Evolutionary conservation across 2,113 vertebrate genomes (phyloP).

Genomic region (Vireo altiloquus): DNA sequence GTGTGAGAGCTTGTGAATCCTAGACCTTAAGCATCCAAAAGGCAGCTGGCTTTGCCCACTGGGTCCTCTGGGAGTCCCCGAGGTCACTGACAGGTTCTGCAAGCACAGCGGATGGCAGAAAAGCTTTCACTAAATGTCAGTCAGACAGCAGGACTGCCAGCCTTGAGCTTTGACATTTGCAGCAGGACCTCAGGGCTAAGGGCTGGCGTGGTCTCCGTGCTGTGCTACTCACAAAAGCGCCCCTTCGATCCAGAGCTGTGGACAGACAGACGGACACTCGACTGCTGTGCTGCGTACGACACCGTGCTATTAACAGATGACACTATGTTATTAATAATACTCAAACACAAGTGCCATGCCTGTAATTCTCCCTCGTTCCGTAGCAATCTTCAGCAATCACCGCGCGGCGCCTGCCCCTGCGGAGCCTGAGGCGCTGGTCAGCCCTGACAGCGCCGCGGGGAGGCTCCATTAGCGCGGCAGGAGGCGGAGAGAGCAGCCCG

Average conservation of each 20-base stretch:
- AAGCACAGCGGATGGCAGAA: not conserved
- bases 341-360: not conserved
- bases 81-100: not conserved
- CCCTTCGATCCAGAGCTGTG: not conserved
- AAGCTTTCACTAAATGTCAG: not conserved
- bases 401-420: not conserved
- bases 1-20: no score
- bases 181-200: not conserved
- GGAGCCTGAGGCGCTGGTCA: not conserved
- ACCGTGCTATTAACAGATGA: not conserved
- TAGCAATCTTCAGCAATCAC: not conserved
- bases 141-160: not conserved
- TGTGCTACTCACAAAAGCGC: not conserved
- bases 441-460: not conserved
- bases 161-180: not conserved
- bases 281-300: not conserved
- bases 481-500: not conserved
- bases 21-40: not conserved
- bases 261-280: not conserved
- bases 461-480: not conserved
- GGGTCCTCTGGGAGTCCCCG: not conserved
- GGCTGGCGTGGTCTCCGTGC: not conserved
- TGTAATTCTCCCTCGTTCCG: not conserved
- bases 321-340: not conserved
- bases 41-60: not conserved